phyloP scores from a whole-genome alignment of 2,888 invertebrate species.

The Desoria tigrina region DNA sequence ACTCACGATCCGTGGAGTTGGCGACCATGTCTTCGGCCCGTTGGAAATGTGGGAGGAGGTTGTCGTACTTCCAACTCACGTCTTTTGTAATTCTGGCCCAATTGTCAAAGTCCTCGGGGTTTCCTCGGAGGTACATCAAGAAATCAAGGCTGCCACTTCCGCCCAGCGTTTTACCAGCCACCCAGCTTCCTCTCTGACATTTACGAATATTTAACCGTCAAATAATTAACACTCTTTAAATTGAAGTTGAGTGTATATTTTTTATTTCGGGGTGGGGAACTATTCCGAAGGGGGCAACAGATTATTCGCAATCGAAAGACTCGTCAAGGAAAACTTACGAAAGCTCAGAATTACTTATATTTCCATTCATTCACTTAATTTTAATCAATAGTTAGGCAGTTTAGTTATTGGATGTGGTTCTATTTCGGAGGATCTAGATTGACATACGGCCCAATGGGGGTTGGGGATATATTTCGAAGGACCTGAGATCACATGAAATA shows the following conservation, averaged over 20 bases:
- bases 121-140: conserved; percentile 31
- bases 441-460: too few species aligned
- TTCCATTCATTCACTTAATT: too few species aligned
- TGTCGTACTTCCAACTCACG: conserved; percentile 28
- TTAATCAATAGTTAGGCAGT: too few species aligned
- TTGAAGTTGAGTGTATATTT: too few species aligned
- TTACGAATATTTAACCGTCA: neutral
- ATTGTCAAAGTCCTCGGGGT: conserved; percentile 30
- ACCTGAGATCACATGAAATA: too few species aligned
- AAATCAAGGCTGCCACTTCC: conserved; percentile 36
- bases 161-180: conserved; percentile 30
- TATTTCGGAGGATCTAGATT: too few species aligned
- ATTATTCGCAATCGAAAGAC: too few species aligned
- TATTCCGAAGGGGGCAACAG: neutral
- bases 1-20: conserved; percentile 19
- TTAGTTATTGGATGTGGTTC: too few species aligned
- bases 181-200: neutral
- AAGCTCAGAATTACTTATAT: too few species aligned
- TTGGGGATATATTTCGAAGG: too few species aligned
- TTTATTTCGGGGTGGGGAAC: too few species aligned
- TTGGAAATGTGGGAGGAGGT: conserved; percentile 29
- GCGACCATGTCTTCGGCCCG: conserved; percentile 21
- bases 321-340: too few species aligned
- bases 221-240: neutral
- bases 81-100: conserved; percentile 35